phyloP scores from a whole-genome alignment of 1,140 invertebrate species.

The Euura saliciscinereae region DNA sequence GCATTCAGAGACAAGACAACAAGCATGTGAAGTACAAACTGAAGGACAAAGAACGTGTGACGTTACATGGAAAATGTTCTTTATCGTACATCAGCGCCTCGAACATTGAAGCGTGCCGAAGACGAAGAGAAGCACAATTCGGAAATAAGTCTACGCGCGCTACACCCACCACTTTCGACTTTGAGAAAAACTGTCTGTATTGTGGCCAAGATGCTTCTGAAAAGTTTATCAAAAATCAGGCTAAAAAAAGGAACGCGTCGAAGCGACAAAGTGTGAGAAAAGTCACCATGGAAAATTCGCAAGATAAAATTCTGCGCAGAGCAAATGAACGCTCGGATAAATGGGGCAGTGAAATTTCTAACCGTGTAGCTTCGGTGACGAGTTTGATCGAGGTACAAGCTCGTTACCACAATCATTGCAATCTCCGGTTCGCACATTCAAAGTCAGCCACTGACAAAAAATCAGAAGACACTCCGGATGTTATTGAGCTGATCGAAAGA shows the following conservation, averaged over 20 bases:
- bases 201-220: background rate
- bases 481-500: slow-evolving; percentile 17
- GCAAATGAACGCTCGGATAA: background rate
- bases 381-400: background rate
- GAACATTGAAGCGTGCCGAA: background rate
- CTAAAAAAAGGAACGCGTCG: background rate
- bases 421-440: background rate
- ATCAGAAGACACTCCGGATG: slow-evolving; percentile 8
- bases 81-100: background rate
- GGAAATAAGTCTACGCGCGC: background rate
- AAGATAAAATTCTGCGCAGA: background rate
- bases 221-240: background rate
- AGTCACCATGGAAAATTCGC: background rate
- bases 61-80: no score
- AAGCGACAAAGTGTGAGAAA: background rate
- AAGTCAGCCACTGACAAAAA: background rate
- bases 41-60: no score
- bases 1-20: no score
- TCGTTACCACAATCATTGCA: background rate
- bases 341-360: background rate
- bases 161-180: background rate
- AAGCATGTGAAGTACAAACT: no score
- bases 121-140: background rate
- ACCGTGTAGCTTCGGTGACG: background rate
- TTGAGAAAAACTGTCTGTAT: slow-evolving; percentile 1